phyloP scores from a whole-genome alignment of 1,140 invertebrate species.

The Drosophila tani region DNA sequence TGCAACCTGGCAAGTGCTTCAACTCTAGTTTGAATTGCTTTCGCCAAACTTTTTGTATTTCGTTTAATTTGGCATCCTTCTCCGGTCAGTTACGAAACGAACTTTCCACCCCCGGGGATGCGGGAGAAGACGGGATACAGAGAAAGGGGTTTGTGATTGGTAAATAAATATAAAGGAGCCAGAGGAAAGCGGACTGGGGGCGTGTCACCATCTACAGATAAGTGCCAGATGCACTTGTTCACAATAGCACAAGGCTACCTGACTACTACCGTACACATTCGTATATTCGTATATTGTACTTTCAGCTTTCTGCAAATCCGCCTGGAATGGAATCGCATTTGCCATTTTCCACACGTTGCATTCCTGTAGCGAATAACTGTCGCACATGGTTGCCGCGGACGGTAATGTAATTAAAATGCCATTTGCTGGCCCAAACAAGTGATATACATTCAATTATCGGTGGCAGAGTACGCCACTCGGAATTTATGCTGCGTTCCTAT shows the following conservation, averaged over 20 bases:
- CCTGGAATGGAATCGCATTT: slow-evolving; percentile 36
- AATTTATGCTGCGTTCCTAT: slow-evolving; percentile 53
- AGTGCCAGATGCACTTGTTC: slow-evolving; percentile 38
- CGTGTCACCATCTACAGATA: slow-evolving; percentile 15
- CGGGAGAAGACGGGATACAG: not conserved
- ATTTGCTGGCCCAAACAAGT: slow-evolving; percentile 48
- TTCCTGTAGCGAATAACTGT: slow-evolving; percentile 20
- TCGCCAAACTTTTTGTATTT: slow-evolving; percentile 23
- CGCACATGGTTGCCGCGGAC: slow-evolving; percentile 26
- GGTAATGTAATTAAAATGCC: slow-evolving; percentile 64
- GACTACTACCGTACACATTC: not conserved
- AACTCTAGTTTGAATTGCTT: slow-evolving; percentile 35
- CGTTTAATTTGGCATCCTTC: slow-evolving; percentile 31
- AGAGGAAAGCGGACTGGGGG: not conserved
- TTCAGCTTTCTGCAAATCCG: slow-evolving; percentile 10
- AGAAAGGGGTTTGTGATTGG: slow-evolving; percentile 16
- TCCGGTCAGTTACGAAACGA: slow-evolving; percentile 34
- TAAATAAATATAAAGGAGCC: not conserved
- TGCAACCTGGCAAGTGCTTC: slow-evolving; percentile 7
- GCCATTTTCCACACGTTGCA: slow-evolving; percentile 53
- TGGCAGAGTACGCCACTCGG: slow-evolving; percentile 31
- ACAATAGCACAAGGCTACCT: slow-evolving; percentile 23
- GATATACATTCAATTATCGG: slow-evolving; percentile 59
- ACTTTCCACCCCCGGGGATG: slow-evolving; percentile 26
- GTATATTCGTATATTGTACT: slow-evolving; percentile 13